These are phyloP conservation scores for Sisor rabdophorus DNA, from an alignment of 2,113 vertebrate genomes.

Conservation along the genomic window DNA sequence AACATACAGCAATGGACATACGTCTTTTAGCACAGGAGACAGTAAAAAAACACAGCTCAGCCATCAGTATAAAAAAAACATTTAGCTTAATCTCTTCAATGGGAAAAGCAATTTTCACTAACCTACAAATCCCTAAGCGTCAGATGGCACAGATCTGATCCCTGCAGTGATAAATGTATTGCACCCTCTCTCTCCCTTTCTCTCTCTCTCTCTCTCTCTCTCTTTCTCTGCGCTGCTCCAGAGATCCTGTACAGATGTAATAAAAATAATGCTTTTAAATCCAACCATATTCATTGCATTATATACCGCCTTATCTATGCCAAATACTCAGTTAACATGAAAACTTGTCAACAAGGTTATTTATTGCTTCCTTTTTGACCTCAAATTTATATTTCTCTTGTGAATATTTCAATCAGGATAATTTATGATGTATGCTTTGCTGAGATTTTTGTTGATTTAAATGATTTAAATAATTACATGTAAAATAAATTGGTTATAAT, in stretches of 20 bases:
- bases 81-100: slow-evolving; percentile 74
- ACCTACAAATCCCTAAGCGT: slow-evolving; percentile 77
- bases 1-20: slow-evolving; percentile 58
- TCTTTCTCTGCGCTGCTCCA: slow-evolving; percentile 57
- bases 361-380: not conserved
- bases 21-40: slow-evolving; percentile 52
- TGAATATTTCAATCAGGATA: not conserved
- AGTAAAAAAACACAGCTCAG: slow-evolving; percentile 16
- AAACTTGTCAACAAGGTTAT: not conserved
- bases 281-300: not conserved
- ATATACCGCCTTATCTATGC: too few species aligned
- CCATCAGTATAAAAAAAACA: slow-evolving; percentile 57
- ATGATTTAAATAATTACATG: not conserved
- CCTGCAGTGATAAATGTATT: slow-evolving; percentile 68
- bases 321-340: too few species aligned
- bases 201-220: too few species aligned
- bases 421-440: not conserved
- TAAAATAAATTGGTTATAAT: not conserved
- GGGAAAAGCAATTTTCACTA: slow-evolving; percentile 79
- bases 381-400: not conserved
- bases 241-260: slow-evolving; percentile 20
- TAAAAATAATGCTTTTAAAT: not conserved
- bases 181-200: slow-evolving; percentile 53
- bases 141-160: slow-evolving; percentile 80
- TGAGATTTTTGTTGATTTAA: not conserved